Conservation (phyloP, 2,888 invertebrate species). For the Orchestes rusci region DNA sequence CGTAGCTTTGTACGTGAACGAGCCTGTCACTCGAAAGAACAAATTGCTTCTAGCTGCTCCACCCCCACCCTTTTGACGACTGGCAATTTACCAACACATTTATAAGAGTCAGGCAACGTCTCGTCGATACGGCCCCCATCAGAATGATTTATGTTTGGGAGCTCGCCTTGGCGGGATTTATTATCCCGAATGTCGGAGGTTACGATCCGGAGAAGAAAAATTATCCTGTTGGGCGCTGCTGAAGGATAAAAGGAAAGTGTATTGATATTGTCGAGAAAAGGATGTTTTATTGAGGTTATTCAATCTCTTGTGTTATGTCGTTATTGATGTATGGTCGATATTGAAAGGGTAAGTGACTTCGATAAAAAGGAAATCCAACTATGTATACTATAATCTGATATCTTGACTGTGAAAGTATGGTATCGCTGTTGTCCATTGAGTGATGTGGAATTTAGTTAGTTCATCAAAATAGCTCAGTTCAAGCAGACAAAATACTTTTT, state of each 20-base stretch:
- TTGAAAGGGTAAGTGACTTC: too few species aligned
- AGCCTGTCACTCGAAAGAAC: conserved; percentile 18
- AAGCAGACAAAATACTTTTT: too few species aligned
- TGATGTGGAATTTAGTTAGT: too few species aligned
- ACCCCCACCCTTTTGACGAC: conserved; percentile 19
- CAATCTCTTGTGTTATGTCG: conserved; percentile 5
- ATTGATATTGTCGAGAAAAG: conserved; percentile 16
- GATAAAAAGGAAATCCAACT: too few species aligned
- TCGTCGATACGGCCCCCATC: conserved; percentile 22
- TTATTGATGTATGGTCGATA: too few species aligned
- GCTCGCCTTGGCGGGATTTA: conserved; percentile 23
- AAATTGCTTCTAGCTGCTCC: conserved; percentile 17
- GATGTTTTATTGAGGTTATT: conserved; percentile 13
- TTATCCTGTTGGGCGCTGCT: conserved; percentile 17
- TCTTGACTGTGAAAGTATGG: too few species aligned
- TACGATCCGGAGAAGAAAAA: conserved; percentile 23
- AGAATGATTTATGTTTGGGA: conserved; percentile 18
- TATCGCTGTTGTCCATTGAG: too few species aligned
- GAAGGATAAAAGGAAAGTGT: conserved; percentile 19
- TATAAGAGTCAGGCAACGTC: conserved; percentile 18
- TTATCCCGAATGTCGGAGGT: conserved; percentile 23
- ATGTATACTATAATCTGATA: too few species aligned
- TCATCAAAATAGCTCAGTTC: too few species aligned
- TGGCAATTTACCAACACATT: conserved; percentile 24
- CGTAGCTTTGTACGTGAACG: too few species aligned